Evolutionary conservation across 2,888 invertebrate species (phyloP), one percentile per base, ranked within the genome.

Genomic region (Dryocosmus kuriphilus): DNA sequence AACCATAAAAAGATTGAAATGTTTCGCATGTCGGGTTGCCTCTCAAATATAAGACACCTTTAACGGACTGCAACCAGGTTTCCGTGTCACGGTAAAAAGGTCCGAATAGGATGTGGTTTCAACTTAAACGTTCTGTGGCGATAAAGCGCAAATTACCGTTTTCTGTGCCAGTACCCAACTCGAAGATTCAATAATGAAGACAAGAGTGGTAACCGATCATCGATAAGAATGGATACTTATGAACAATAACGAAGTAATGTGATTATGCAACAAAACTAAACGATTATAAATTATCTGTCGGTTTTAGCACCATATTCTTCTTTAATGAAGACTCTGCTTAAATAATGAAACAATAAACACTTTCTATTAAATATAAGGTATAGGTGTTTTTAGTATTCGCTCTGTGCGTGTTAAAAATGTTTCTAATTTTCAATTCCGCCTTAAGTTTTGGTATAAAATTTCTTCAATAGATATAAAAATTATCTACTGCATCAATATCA

Each of bases 41-140:
- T 14, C 27, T 60, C 16, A 7, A 27, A 27, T 24, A 27, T 60
- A 60, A 27, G 16, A 27, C 1, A 57, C 24, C 24, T 27, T 57
- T 14, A 57, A 57, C 24, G 14, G 24, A 27, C 60, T 24, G 27
- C 16, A 27, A 60, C 16, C 60, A 60, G 60, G 60, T 60, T 60
- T 60, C 16, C 60, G 22, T 60, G 60, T 60, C 60, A 60, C 24
- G 16, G 24, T 27, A 60, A 60, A 60, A 22, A 60, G 60, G 16
- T 27, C 16, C 60, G 60, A 24, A 60, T 60, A 24, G 60, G 60
- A 60, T 60, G 60, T 16, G 60, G 27, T 60, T 60, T 60, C 16
- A 60, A 60, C 60, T 27, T 27, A 60, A 60, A 60, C 27, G 60
- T 55, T 55, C 27, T 60, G 7, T n/a, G 3, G 27, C 16, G 14